These are phyloP conservation scores for Neotoma lepida DNA, from an alignment of 2,113 vertebrate species.

Conservation along the genomic window DNA sequence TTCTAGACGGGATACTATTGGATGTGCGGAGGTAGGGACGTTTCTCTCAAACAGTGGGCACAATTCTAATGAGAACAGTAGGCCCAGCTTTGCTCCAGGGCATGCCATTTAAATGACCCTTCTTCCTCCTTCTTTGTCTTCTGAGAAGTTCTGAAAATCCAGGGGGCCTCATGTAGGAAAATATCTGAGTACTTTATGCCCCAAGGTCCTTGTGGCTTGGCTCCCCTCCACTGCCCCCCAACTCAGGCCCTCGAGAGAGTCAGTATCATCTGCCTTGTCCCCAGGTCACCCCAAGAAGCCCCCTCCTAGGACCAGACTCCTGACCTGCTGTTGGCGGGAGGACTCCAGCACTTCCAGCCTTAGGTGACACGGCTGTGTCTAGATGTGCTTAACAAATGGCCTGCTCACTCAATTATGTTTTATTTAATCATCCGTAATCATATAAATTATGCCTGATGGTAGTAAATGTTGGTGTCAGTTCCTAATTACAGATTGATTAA, in stretches of 20 bases:
- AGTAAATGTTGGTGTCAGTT: slow-evolving; percentile 88
- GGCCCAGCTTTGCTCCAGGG: not conserved
- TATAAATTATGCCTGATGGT: slow-evolving; percentile 91
- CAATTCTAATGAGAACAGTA: not conserved
- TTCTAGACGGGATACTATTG: not conserved
- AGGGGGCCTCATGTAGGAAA: not conserved
- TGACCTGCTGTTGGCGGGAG: slow-evolving; percentile 41
- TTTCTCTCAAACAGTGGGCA: not conserved
- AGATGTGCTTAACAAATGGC: slow-evolving; percentile 88
- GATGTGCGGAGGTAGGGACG: not conserved
- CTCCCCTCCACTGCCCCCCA: not conserved
- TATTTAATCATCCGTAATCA: slow-evolving; percentile 92
- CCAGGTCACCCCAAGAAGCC: slow-evolving; percentile 57
- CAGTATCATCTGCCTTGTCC: not conserved
- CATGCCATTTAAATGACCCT: not conserved
- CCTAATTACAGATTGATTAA: slow-evolving; percentile 90
- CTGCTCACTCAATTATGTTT: slow-evolving; percentile 89
- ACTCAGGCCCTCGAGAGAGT: not conserved
- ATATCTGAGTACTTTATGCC: not conserved
- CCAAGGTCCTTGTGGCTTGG: not conserved
- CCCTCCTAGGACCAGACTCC: slow-evolving; percentile 18
- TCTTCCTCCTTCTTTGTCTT: not conserved
- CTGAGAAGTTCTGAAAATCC: not conserved
- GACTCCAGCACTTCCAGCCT: slow-evolving; percentile 78
- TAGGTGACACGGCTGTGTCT: slow-evolving; percentile 84